Base-by-base conservation (phyloP, 2,797 vertebrate genomes). In the Alcedo atthis region DNA sequence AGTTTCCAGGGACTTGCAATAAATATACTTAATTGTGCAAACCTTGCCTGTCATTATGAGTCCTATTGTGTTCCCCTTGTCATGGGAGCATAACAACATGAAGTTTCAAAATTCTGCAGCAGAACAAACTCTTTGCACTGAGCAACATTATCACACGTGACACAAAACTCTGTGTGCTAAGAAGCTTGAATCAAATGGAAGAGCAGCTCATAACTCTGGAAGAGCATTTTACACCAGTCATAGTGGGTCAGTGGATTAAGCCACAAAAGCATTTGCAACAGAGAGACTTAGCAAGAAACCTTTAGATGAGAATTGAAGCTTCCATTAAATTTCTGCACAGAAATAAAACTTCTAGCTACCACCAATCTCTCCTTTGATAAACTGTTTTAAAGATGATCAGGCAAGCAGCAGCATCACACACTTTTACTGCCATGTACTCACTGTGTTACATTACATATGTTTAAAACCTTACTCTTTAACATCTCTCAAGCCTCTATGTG, bases 31-130 rank as follows among this genome's bases (percentile, higher is more conserved):
- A 76, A 51, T 69, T 89, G 93, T 87, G 91, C 79, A 90, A 94
- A 85, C 45, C 40, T 45, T 15, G 26, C 59, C 90, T 90, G 91
- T 92, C 93, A 89, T 55, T 87, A 53, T 24, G 84, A 78, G 73
- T 96, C 32, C 91, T 49, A 49, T 69, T 80, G 84, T 94, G 67
- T 10, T 90, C 35, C 62, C 76, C 90, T 77, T 82, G 90, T 92
- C 92, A 91, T 59, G 40, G 84, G 81, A 92, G 66, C 75, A 80
- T 77, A 86, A 91, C 85, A 91, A 84, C 78, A 77, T 5, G 2
- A 70, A 68, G 81, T 81, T 95, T 87, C 94, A 93, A 90, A 94
- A 87, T 0, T 2, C 66, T 22, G 11, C 40, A 66, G 82, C 66
- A 80, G 37, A 89, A 64, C 61, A 69, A 93, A 87, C 66, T 62